Conservation (phyloP, 92 coral and sea anemone species). For the Isaurus tuberculatus region DNA sequence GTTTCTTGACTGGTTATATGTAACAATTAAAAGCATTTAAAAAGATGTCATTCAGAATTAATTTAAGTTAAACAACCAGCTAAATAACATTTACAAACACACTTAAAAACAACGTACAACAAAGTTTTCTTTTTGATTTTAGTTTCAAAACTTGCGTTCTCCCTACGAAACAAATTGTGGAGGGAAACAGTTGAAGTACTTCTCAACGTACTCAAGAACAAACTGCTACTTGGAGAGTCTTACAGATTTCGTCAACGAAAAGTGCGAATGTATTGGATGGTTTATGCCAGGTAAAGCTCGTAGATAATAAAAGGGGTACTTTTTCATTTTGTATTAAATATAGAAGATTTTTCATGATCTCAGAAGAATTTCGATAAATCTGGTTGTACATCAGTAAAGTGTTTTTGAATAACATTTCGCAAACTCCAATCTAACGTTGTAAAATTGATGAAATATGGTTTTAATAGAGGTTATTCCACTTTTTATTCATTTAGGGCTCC, state of each 20-base stretch:
- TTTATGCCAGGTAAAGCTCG: constrained; percentile 46
- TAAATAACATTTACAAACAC: neutral
- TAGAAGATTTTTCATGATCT: no score
- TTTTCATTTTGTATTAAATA: no score
- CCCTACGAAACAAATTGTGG: constrained; percentile 43
- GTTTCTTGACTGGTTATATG: no score
- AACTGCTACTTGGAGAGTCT: constrained; percentile 40
- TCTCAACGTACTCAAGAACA: constrained; percentile 24
- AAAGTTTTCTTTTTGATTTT: neutral
- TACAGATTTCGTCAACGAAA: constrained; percentile 22
- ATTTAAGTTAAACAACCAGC: neutral
- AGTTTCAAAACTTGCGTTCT: constrained; percentile 31
- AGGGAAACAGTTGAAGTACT: constrained; percentile 29
- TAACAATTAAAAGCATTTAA: neutral
- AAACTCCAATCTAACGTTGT: no score
- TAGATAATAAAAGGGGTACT: neutral
- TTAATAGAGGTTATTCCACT: no score
- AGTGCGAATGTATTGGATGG: constrained; percentile 35
- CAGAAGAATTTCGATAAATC: no score
- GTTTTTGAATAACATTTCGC: no score
- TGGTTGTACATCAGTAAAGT: no score
- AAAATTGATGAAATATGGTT: no score
- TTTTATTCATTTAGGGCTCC: no score
- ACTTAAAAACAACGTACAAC: neutral
- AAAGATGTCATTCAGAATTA: neutral